Conservation (phyloP, 37 sponge, comb jelly and placozoan genomes). For the Eunapius fragilis region DNA sequence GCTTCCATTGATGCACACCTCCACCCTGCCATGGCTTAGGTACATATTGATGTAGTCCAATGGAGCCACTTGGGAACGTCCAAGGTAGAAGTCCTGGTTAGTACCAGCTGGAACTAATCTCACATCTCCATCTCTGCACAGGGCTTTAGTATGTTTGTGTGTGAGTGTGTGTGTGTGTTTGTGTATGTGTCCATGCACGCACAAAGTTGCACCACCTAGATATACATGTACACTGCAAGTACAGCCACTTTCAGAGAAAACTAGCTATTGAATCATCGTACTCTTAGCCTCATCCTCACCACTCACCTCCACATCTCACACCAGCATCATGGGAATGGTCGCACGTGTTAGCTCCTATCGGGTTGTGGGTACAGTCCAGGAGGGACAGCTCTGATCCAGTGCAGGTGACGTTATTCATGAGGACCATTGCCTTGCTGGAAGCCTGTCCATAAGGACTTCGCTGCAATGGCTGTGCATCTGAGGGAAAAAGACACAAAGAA, state of each 20-base stretch:
- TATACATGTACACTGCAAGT: too few relatives aligned
- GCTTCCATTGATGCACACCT: background rate
- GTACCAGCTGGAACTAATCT: background rate
- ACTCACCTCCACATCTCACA: conserved; percentile 20
- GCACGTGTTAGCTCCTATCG: conserved; percentile 1
- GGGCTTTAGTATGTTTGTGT: background rate
- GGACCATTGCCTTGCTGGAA: background rate
- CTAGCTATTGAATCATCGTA: too few relatives aligned
- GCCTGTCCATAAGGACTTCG: background rate
- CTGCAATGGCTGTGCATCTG: background rate
- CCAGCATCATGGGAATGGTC: conserved; percentile 26
- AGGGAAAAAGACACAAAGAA: background rate
- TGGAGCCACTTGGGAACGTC: background rate
- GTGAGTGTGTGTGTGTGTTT: too few relatives aligned
- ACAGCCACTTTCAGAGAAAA: too few relatives aligned
- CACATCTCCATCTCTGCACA: background rate
- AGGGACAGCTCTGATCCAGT: conserved; percentile 17
- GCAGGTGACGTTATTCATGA: conserved; percentile 29
- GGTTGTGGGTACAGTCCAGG: background rate
- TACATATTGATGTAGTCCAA: background rate
- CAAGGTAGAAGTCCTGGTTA: background rate
- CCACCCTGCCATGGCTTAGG: conserved; percentile 21
- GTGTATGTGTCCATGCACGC: too few relatives aligned
- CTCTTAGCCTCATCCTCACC: background rate
- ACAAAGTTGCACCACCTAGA: too few relatives aligned